Evolutionary conservation across 2,888 invertebrate genomes (phyloP).

Genomic region (Eustalomyia histrio): DNA sequence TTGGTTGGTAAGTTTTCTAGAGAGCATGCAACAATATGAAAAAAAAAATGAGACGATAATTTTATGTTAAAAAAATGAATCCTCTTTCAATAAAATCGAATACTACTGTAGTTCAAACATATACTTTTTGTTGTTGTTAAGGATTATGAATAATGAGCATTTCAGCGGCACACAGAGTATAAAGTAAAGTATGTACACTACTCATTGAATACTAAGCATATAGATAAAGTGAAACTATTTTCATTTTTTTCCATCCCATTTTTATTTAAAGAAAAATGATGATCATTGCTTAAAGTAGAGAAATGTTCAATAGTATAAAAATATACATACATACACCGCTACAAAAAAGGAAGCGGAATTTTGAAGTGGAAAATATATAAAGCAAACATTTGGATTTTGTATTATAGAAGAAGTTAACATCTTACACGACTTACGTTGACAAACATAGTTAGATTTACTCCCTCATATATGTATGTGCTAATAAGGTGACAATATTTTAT

Average conservation of each 20-base stretch:
- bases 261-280: conserved; percentile 36
- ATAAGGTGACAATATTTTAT: no score
- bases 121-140: conserved; percentile 37
- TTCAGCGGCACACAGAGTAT: conserved; percentile 36
- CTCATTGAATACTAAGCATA: conserved; percentile 23
- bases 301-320: conserved; percentile 13
- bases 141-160: conserved; percentile 67
- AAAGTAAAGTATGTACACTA: conserved; percentile 23
- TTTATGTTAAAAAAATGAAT: conserved; percentile 33
- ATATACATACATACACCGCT: no score
- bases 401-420: conserved; percentile 28
- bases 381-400: conserved; percentile 55
- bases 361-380: conserved; percentile 55
- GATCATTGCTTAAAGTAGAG: conserved; percentile 54
- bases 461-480: no score
- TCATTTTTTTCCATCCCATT: background rate
- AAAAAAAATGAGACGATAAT: conserved; percentile 36
- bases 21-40: background rate
- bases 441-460: no score
- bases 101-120: conserved; percentile 5
- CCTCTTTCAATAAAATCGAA: conserved; percentile 49
- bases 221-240: conserved; percentile 12
- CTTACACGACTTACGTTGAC: conserved; percentile 9
- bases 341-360: conserved; percentile 30
- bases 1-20: conserved; percentile 12